Evolutionary conservation across 2,113 vertebrate species (phyloP), one percentile per base, ranked within the genome.

Genomic region (Casuarius casuarius): DNA sequence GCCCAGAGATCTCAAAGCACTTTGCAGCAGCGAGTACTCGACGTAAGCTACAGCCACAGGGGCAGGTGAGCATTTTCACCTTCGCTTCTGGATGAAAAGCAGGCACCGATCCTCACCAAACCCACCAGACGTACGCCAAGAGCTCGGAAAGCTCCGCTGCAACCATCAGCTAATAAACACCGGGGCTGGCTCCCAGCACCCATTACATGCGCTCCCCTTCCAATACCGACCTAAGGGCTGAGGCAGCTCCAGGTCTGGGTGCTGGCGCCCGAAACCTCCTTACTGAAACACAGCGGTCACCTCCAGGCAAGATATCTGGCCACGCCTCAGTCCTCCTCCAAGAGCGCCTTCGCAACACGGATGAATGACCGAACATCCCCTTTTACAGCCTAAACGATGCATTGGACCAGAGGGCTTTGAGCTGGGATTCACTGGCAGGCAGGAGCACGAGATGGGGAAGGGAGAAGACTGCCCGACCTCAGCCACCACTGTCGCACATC

Each of bases 11-110:
- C 54, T 66, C 44, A 31, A 49, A 73, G 35, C 18, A 44, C n/a
- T 63, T 81, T 48, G 21, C 26, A 25, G 28, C 2, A 46, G 44
- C 16, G 1, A 63, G 42, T 4, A n/a, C 0, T 0, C 5, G 31
- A 10, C 15, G 16, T n/a, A 62, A 28, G 22, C 29, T 44, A 38
- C 33, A 54, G 46, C 65, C 44, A 46, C 44, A 14, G 44, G 44
- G 44, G 44, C 14, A 46, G 16, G 6, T 46, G 16, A 46, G 44
- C 44, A 46, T 46, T 46, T 46, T 46, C 44, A 12, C 28, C 0
- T 0, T 6, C 21, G 21, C 12, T 93, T 59, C 79, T 21, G 26
- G 5, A 48, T 51, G n/a, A 31, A 75, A 78, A 63, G 21, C 0
- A 3, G 71, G 35, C 4, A 8, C 12, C 23, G 59, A 46, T 29